Evolutionary conservation across 23 tunicate genomes (phyloP), one percentile per base, ranked within the genome.

Genomic region (Oikopleura dioica): DNA sequence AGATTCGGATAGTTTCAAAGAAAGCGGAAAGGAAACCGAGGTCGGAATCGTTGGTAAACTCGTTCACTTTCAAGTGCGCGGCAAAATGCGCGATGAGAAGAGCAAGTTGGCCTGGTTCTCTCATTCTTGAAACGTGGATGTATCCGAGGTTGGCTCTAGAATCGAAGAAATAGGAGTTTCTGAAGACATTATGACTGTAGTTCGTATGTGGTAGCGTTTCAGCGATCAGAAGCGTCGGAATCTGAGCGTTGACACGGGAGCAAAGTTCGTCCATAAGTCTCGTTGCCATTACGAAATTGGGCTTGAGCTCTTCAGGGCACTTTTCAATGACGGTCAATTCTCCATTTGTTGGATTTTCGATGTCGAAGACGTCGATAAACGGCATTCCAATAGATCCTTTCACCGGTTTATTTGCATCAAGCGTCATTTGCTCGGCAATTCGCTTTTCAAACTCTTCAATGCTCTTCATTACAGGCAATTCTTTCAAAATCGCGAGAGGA

Each of bases 31-130:
- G 33, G 33, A 63, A 63, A 12, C 26, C 26, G 29, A 63, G 29
- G 72, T 63, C 72, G 26, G 16, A 12, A 28, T 63, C 72, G 33
- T 63, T 63, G 30, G 4, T 63, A 31, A 63, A 63, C 26, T 63
- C 72, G 26, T 63, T 63, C 5, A 23, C 72, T 4, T 28, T 63
- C 72, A 63, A 63, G 26, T 63, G 72, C 4, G 72, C 72, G 29
- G 33, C 72, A 63, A 63, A 63, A 63, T 63, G 72, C 33, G 72
- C 72, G 26, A 63, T 63, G 33, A 63, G 30, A 2, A 63, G 72
- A 21, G 33, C 72, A 2, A 63, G 72, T 24, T 4, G 2, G 16
- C 72, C 72, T 31, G 72, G 72, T 2, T 63, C 72, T 2, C 30
- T 16, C 2, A 63, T 12, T 12, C 72, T 23, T 28, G 16, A 23